A percentile compares a stretch with the other conserved stretches of the same genome.
Evolutionary conservation across 2,888 invertebrate genomes (phyloP).

Genomic region (Lithophane semibrunnea): DNA sequence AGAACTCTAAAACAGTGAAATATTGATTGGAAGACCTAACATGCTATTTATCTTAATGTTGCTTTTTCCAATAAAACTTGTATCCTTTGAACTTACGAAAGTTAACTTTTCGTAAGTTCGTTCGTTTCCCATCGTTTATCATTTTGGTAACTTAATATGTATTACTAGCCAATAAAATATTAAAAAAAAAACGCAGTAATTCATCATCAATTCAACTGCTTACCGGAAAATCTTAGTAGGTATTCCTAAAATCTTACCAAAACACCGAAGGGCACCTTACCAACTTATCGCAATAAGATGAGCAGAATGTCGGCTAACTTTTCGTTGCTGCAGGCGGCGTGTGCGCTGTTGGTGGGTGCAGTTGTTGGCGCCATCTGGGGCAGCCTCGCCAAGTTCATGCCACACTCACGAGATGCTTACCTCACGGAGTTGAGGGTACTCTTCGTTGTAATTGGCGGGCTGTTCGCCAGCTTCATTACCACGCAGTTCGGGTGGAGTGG

Average conservation of each 20-base stretch:
- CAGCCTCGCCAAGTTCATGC: conserved; percentile 78
- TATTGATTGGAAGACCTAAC: too few relatives aligned
- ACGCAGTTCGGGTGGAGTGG: conserved; percentile 83
- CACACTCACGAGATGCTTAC: conserved; percentile 78
- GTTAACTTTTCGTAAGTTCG: too few relatives aligned
- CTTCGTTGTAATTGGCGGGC: conserved; percentile 82
- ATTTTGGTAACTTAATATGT: not conserved
- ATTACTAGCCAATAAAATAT: too few relatives aligned
- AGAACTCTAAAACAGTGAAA: too few relatives aligned
- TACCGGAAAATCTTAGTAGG: not conserved
- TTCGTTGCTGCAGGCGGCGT: conserved; percentile 77
- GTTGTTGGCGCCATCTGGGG: conserved; percentile 83
- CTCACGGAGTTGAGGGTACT: conserved; percentile 82
- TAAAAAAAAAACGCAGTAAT: not conserved
- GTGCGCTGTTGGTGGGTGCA: conserved; percentile 80
- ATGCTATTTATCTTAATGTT: too few relatives aligned
- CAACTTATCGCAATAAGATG: conserved; percentile 43
- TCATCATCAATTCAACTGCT: too few relatives aligned
- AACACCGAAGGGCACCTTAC: conserved; percentile 12
- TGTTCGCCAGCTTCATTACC: conserved; percentile 81
- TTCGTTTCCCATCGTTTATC: not conserved
- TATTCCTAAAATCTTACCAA: conserved; percentile 20
- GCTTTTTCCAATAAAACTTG: too few relatives aligned
- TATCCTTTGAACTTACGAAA: too few relatives aligned
- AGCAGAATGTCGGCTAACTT: conserved; percentile 34